phyloP scores from a whole-genome alignment of 2,797 vertebrate species.

The Ptychadena robeensis region DNA sequence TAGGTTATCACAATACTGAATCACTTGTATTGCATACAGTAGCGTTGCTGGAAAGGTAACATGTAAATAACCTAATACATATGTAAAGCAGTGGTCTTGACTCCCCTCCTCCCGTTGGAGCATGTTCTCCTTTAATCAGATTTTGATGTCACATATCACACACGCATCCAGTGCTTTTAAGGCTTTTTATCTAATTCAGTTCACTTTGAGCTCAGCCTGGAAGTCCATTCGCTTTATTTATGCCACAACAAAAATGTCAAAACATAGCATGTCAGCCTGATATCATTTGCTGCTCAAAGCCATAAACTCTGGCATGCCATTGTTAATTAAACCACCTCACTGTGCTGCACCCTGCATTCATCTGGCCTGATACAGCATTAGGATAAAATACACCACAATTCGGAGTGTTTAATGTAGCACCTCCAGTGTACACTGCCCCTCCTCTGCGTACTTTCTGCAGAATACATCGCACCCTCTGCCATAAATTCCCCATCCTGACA shows the following conservation, averaged over 20 bases:
- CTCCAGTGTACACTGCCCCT: constrained; percentile 62
- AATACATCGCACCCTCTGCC: constrained; percentile 69
- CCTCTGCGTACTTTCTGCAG: constrained; percentile 65
- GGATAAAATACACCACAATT: constrained; percentile 61
- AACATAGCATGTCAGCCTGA: constrained; percentile 48
- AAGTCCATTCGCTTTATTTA: constrained; percentile 58
- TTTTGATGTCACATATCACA: neutral
- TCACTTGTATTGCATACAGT: too few relatives aligned
- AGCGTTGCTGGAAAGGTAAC: neutral
- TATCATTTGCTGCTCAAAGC: constrained; percentile 54
- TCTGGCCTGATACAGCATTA: constrained; percentile 56
- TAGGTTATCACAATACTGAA: neutral
- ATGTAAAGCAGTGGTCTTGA: neutral
- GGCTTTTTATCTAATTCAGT: constrained; percentile 38
- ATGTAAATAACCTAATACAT: neutral
- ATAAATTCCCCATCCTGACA: constrained; percentile 81
- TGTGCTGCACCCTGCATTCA: constrained; percentile 40
- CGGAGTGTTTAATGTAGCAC: constrained; percentile 64
- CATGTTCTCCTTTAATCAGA: constrained; percentile 1
- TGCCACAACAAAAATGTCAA: constrained; percentile 58
- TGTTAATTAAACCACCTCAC: constrained; percentile 60
- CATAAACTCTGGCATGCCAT: constrained; percentile 56
- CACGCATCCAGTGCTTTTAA: neutral
- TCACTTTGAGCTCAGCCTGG: constrained; percentile 37
- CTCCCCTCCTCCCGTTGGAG: neutral